Base-by-base conservation (phyloP, 2,888 invertebrate genomes). In the Cataglyphis livida region DNA sequence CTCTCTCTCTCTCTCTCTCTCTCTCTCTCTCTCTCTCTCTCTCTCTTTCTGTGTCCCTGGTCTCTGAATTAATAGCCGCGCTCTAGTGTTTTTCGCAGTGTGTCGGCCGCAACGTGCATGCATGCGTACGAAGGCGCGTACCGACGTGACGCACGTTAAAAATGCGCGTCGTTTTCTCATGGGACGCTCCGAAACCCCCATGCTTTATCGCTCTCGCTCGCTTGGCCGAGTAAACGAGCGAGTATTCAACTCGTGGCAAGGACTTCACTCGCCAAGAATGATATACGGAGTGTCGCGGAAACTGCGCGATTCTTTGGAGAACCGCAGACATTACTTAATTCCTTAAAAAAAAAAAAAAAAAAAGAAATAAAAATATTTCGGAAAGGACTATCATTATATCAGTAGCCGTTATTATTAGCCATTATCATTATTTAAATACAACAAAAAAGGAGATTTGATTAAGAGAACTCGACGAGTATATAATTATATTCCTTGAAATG, bases 21-120 rank as follows among this genome's bases (percentile, higher is more conserved):
- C 91, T 93, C 92, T 91, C 91, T 1, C 92, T 91, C 90, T 89
- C 93, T 92, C 91, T 93, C 93, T 92, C 91, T 93, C 92, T 92
- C 91, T 93, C 93, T 92, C 91, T 93, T 92, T 92, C 91, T 93
- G 91, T 93, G 92, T 91, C 92, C 92, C 90, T 89, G 90, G 88
- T 5, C 87, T 88, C 90, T 88, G 91, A 92, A 92, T 92, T 92
- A 92, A 92, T 92, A 92, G 92, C 92, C 92, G 87, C 91, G 91
- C 90, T 79, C 90, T 79, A 79, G 78, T 70, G 90, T 92, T 92
- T 92, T 91, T 90, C 90, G 89, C 89, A 83, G 86, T 88, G 87
- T 84, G 78, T 59, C 78, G 78, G 18, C 18, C 59, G 18, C 44
- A 10, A 15, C 44, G 32, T 62, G 74, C 82, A 82, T 62, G 74